A percentile compares a stretch with the other conserved stretches of the same genome.
Evolutionary conservation across 1,140 invertebrate species (phyloP).

Genomic region (Drosophila funebris): DNA sequence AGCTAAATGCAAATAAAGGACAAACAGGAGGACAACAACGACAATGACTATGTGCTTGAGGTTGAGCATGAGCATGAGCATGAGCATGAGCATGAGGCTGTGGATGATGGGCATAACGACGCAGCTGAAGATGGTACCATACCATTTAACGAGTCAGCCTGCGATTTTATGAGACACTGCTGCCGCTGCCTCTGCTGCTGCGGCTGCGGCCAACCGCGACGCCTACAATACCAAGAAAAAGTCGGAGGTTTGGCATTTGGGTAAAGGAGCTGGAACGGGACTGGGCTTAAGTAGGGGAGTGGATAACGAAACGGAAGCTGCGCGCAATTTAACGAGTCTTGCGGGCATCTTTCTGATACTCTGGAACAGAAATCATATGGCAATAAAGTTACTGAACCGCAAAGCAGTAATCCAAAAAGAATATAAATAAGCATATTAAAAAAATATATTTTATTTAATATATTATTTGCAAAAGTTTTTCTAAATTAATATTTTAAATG

Average conservation of each 20-base stretch:
- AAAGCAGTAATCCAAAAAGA: not conserved
- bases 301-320: conserved; percentile 23
- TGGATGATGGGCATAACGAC: not conserved
- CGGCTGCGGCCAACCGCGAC: conserved; percentile 32
- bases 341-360: conserved; percentile 44
- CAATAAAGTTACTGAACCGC: no score
- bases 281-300: not conserved
- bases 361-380: not conserved
- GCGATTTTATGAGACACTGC: conserved; percentile 37
- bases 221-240: not conserved
- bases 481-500: no score
- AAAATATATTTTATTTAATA: no score
- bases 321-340: conserved; percentile 67
- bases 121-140: not conserved
- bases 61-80: not conserved
- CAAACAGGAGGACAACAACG: conserved; percentile 6
- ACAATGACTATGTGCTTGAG: not conserved
- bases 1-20: conserved; percentile 71
- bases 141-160: conserved; percentile 40
- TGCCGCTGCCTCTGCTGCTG: not conserved
- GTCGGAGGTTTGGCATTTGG: not conserved
- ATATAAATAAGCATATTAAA: no score
- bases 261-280: not conserved
- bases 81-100: not conserved
- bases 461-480: no score